Evolutionary conservation across 2,797 vertebrate species (phyloP).

Genomic region (Peromyscus melanophrys): DNA sequence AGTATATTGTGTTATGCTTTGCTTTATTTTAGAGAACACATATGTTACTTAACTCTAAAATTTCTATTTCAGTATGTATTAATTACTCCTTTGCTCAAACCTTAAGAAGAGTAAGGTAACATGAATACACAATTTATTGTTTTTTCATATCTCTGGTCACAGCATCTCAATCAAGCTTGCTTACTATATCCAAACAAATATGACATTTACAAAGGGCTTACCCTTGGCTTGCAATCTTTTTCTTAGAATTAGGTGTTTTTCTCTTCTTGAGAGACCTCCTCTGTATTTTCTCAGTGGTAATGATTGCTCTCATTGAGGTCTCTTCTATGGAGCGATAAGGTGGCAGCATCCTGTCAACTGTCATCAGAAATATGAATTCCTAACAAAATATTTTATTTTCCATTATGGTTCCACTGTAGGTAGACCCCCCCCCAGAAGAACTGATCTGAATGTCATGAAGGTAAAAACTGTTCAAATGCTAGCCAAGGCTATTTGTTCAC

Average conservation of each 20-base stretch:
- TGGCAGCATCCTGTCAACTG: neutral
- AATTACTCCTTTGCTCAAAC: neutral
- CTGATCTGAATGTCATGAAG: constrained; percentile 16
- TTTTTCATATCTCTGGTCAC: neutral
- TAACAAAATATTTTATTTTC: constrained; percentile 49
- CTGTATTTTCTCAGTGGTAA: constrained; percentile 24
- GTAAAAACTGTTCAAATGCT: constrained; percentile 36
- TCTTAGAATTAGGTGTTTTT: constrained; percentile 10
- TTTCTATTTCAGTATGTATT: constrained; percentile 40
- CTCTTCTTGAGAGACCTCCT: neutral
- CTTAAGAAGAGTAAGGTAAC: neutral
- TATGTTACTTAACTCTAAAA: neutral
- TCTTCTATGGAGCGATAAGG: neutral
- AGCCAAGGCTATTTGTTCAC: neutral
- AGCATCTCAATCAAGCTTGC: neutral
- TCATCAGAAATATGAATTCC: constrained; percentile 3
- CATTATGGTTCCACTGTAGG: constrained; percentile 43
- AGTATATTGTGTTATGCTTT: neutral
- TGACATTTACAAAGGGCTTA: neutral
- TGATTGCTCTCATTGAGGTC: neutral
- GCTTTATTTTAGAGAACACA: neutral
- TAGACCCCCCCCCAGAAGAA: neutral
- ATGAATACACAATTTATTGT: neutral
- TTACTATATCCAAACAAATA: neutral
- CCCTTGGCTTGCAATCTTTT: neutral